Conservation (phyloP, 2,888 invertebrate genomes). For the Plusia festucae region DNA sequence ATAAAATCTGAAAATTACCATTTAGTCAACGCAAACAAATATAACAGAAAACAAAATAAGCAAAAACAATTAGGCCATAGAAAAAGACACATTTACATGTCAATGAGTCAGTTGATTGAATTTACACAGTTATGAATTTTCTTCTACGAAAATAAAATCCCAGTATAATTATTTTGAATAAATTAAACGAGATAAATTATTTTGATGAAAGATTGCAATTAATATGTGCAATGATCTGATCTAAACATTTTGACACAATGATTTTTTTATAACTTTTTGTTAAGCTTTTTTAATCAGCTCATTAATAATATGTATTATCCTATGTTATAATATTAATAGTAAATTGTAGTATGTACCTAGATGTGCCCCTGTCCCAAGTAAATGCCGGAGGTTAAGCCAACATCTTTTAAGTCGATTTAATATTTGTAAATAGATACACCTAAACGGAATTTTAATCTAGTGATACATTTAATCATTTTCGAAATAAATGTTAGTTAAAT, state of each 20-base stretch:
- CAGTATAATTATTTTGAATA: too few species aligned
- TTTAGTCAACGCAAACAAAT: not conserved
- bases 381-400: not conserved
- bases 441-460: slow-evolving; percentile 14
- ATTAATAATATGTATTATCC: not conserved
- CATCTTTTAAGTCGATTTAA: slow-evolving; percentile 1
- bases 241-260: too few species aligned
- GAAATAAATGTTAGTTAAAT: slow-evolving; percentile 29
- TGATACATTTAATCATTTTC: slow-evolving; percentile 14
- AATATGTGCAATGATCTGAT: too few species aligned
- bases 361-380: not conserved
- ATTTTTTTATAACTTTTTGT: not conserved
- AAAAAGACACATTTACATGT: too few species aligned
- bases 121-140: too few species aligned
- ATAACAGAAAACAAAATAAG: not conserved
- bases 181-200: too few species aligned
- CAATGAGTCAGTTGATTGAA: too few species aligned
- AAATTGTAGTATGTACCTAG: slow-evolving; percentile 1
- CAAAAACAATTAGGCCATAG: not conserved
- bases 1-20: not conserved
- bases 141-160: too few species aligned
- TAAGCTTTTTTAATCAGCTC: not conserved
- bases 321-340: not conserved
- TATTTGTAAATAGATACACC: slow-evolving; percentile 17
- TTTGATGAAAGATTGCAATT: too few species aligned